Conservation (phyloP, 92 coral and sea anemone genomes). For the Metridium senile region DNA sequence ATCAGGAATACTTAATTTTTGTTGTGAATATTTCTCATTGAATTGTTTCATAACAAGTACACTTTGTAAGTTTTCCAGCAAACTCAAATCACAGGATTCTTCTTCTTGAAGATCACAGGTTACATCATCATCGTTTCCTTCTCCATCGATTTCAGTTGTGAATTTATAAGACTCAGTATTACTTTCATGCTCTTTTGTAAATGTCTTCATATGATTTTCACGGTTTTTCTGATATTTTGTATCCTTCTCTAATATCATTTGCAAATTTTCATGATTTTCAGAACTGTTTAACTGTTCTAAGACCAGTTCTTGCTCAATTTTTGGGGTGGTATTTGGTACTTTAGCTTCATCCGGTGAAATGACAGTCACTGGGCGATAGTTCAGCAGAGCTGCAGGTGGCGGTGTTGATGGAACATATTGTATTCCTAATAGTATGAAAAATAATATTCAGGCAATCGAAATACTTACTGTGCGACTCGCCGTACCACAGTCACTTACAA, state of each 20-base stretch:
- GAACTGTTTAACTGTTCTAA: not conserved
- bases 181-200: not conserved
- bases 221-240: not conserved
- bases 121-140: not conserved
- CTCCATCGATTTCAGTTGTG: not conserved
- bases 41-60: not conserved
- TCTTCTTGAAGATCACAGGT: not conserved
- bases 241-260: not conserved
- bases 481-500: too few relatives aligned
- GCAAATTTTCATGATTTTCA: not conserved
- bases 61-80: not conserved
- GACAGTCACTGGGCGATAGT: not conserved
- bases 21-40: conserved; percentile 14
- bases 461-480: too few relatives aligned
- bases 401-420: conserved; percentile 12
- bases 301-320: not conserved
- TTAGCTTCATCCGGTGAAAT: conserved; percentile 7
- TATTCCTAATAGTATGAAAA: not conserved
- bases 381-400: not conserved
- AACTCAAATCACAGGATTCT: not conserved
- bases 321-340: not conserved
- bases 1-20: not conserved
- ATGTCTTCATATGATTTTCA: not conserved
- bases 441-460: not conserved
- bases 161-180: not conserved